Evolutionary conservation across 2,797 vertebrate genomes (phyloP).

Genomic region (Pterois miles): DNA sequence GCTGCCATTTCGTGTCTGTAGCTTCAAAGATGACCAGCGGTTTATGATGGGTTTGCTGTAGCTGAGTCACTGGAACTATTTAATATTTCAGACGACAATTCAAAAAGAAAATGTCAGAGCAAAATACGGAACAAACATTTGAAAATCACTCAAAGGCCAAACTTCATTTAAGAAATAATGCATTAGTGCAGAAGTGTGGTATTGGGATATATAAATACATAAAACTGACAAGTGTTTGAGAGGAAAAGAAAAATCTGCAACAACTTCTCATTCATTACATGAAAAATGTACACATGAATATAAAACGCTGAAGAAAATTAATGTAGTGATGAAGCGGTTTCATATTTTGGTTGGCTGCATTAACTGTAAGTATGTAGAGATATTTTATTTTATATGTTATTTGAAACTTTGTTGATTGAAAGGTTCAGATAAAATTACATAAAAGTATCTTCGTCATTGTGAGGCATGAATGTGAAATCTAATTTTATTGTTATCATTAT

Average conservation of each 20-base stretch:
- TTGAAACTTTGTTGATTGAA: neutral
- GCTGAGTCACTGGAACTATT: constrained; percentile 69
- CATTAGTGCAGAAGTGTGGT: neutral
- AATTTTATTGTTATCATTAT: too few relatives aligned
- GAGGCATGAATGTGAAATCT: neutral
- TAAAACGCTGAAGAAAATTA: neutral
- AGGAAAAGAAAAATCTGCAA: neutral
- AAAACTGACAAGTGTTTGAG: neutral
- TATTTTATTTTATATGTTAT: neutral
- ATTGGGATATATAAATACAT: too few relatives aligned
- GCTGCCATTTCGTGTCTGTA: neutral
- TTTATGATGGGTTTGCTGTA: constrained; percentile 34
- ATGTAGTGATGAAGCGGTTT: too few relatives aligned
- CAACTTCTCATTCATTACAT: neutral
- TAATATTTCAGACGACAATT: constrained; percentile 71
- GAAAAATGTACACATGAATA: neutral
- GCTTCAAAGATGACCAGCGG: constrained; percentile 28
- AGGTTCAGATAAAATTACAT: too few relatives aligned
- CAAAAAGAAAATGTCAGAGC: constrained; percentile 62
- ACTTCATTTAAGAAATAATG: neutral
- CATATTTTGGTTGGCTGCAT: too few relatives aligned
- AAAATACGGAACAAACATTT: constrained; percentile 41
- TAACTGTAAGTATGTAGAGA: neutral
- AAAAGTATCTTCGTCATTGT: neutral
- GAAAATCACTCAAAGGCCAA: constrained; percentile 15